A percentile compares a stretch with the other conserved stretches of the same genome.
phyloP scores from a whole-genome alignment of 2,888 invertebrate genomes.

The Salticus scenicus region DNA sequence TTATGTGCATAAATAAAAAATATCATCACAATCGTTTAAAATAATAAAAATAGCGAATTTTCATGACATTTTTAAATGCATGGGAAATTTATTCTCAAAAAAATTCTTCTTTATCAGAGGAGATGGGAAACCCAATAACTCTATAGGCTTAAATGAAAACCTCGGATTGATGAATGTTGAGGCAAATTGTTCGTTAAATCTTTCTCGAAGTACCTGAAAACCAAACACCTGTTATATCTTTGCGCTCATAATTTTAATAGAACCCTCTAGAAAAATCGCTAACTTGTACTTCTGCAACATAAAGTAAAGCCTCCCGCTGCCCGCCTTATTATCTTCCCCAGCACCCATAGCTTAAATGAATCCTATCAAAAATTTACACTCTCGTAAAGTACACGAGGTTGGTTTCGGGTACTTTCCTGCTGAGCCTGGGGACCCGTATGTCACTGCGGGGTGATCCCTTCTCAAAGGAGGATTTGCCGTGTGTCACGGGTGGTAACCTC shows the following conservation, averaged over 20 bases:
- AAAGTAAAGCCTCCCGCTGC: slow-evolving; percentile 32
- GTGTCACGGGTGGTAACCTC: neutral
- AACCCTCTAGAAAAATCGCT: slow-evolving; percentile 36
- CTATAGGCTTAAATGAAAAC: too few species aligned
- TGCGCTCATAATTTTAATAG: neutral
- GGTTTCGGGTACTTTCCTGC: slow-evolving; percentile 27
- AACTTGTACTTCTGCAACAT: slow-evolving; percentile 27
- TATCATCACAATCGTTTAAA: too few species aligned
- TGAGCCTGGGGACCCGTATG: slow-evolving; percentile 35
- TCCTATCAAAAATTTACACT: neutral
- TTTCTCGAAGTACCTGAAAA: neutral
- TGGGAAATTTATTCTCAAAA: too few species aligned
- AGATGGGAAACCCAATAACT: too few species aligned
- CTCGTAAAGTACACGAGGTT: neutral
- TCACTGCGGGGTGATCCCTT: slow-evolving; percentile 37
- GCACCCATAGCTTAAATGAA: neutral
- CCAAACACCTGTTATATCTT: neutral
- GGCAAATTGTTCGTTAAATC: neutral
- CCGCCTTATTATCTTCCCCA: neutral
- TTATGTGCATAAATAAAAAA: too few species aligned
- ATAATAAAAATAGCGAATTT: too few species aligned
- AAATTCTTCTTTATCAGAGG: too few species aligned
- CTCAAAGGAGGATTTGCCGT: neutral
- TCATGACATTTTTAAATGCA: too few species aligned
- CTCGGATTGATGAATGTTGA: too few species aligned